phyloP scores from a whole-genome alignment of 1,140 invertebrate genomes.

The Caerostris darwini region DNA sequence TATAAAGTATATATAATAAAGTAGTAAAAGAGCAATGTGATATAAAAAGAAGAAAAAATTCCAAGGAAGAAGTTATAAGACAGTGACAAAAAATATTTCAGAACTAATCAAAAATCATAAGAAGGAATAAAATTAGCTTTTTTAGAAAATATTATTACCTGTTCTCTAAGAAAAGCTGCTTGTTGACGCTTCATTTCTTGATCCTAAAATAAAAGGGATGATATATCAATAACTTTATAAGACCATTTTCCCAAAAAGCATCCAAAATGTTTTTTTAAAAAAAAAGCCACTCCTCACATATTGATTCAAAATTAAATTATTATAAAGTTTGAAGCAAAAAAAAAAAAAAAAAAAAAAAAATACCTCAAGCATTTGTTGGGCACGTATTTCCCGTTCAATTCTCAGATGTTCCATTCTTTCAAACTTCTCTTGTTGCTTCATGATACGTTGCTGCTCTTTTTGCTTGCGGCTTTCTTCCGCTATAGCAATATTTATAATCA shows the following conservation, averaged over 20 bases:
- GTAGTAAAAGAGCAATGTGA: too few relatives aligned
- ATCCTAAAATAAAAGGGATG: slow-evolving; percentile 85
- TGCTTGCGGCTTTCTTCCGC: slow-evolving; percentile 80
- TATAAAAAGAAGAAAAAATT: too few relatives aligned
- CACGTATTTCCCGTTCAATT: slow-evolving; percentile 88
- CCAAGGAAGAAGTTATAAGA: too few relatives aligned
- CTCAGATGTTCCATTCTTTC: slow-evolving; percentile 89
- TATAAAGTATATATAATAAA: too few relatives aligned
- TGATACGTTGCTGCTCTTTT: slow-evolving; percentile 84
- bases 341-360: slow-evolving; percentile 82
- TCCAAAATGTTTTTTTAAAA: neutral
- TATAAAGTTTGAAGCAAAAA: too few relatives aligned
- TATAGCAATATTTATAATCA: slow-evolving; percentile 63
- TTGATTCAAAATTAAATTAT: too few relatives aligned
- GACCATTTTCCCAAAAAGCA: too few relatives aligned
- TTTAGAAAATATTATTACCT: slow-evolving; percentile 85
- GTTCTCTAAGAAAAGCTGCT: slow-evolving; percentile 92
- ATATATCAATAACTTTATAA: too few relatives aligned
- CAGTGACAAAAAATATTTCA: neutral
- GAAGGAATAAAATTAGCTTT: neutral
- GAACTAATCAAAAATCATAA: neutral
- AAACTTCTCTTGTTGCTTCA: slow-evolving; percentile 89
- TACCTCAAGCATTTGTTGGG: slow-evolving; percentile 87
- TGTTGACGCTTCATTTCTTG: slow-evolving; percentile 93
- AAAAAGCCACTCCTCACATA: too few relatives aligned